Conservation (phyloP, 2,888 invertebrate genomes). For the Micropterix aruncella region DNA sequence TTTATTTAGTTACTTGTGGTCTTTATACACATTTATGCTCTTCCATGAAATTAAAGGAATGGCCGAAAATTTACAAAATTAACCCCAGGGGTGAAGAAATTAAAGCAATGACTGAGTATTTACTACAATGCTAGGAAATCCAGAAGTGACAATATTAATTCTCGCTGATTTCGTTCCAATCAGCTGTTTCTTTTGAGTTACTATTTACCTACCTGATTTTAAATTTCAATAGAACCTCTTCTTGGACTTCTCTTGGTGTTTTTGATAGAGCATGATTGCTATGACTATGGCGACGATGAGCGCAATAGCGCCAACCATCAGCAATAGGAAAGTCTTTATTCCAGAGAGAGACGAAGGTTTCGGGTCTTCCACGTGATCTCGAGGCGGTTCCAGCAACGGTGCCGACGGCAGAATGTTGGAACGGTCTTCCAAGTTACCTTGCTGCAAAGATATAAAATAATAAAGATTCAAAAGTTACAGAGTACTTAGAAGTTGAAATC, state of each 20-base stretch:
- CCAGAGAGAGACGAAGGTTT: slow-evolving; percentile 79
- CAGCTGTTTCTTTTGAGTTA: too few species aligned
- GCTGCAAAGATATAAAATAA: slow-evolving; percentile 23
- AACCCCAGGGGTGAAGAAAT: too few species aligned
- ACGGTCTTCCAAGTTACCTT: slow-evolving; percentile 53
- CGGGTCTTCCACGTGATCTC: slow-evolving; percentile 81
- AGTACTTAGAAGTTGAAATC: slow-evolving; percentile 6
- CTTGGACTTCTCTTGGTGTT: slow-evolving; percentile 75
- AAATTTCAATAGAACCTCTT: slow-evolving; percentile 55
- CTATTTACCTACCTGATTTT: too few species aligned
- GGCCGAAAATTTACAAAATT: too few species aligned
- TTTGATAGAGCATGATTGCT: slow-evolving; percentile 87
- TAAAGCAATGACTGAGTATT: too few species aligned
- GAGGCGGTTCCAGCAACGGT: slow-evolving; percentile 75
- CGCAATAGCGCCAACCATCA: slow-evolving; percentile 72
- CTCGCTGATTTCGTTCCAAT: too few species aligned
- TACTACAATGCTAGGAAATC: too few species aligned
- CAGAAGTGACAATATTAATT: too few species aligned
- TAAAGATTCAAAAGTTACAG: slow-evolving; percentile 5
- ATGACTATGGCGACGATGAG: slow-evolving; percentile 73
- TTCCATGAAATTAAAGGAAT: too few species aligned
- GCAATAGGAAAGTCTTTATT: slow-evolving; percentile 78
- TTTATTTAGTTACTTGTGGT: too few species aligned
- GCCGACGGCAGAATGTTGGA: slow-evolving; percentile 81
- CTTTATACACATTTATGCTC: too few species aligned